phyloP scores from a whole-genome alignment of 2,113 vertebrate species.

The Eptesicus fuscus region DNA sequence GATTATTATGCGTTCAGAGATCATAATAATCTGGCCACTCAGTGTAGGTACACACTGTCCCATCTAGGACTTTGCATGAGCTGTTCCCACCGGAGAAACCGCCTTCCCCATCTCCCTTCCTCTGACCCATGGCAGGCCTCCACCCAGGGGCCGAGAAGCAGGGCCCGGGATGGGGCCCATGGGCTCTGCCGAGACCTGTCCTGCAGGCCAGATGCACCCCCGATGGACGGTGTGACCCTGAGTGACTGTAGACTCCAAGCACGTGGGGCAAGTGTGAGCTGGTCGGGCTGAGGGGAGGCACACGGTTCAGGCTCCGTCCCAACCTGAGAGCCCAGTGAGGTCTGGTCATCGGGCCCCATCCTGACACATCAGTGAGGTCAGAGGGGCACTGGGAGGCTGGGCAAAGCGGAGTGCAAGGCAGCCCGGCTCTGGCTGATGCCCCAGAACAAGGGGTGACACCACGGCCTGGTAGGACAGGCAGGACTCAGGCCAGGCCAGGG shows the following conservation, averaged over 20 bases:
- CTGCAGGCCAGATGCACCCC: neutral
- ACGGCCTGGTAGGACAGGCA: neutral
- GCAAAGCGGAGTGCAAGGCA: fast-evolving
- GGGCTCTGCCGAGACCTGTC: neutral
- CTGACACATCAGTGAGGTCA: neutral
- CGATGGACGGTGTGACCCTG: fast-evolving
- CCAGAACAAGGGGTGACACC: neutral
- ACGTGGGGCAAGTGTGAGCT: fast-evolving
- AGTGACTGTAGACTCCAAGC: fast-evolving
- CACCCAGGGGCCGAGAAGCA: neutral
- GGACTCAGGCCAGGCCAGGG: neutral
- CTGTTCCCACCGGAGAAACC: neutral
- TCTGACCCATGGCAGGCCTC: neutral
- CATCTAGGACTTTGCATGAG: neutral
- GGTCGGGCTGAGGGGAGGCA: fast-evolving
- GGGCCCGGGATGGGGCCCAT: neutral
- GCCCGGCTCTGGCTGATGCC: neutral
- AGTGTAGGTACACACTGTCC: no score
- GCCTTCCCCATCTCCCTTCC: neutral
- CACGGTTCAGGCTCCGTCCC: neutral
- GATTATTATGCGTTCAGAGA: no score
- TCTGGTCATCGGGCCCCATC: no score
- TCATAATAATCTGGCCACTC: no score
- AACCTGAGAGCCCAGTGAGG: neutral
- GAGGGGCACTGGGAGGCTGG: neutral